Percentiles rank a stretch among this genome's conserved stretches.
Evolutionary conservation across 2,113 vertebrate genomes (phyloP).

Genomic region (Xiphophorus couchianus): DNA sequence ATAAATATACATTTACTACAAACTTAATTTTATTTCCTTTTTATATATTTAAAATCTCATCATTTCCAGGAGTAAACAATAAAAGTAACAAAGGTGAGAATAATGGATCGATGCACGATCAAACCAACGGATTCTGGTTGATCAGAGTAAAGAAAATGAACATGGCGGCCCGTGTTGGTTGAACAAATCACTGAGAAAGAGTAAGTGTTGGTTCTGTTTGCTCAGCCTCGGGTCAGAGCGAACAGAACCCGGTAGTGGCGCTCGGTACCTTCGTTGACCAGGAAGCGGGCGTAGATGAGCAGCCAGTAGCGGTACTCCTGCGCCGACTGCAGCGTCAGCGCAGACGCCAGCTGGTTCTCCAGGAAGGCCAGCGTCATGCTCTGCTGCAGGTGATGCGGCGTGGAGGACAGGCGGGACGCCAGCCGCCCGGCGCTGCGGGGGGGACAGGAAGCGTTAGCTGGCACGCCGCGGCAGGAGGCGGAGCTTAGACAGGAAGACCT

Average conservation of each 20-base stretch:
- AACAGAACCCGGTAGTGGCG: too few relatives aligned
- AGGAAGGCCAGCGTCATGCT: constrained; percentile 93
- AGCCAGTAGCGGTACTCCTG: constrained; percentile 96
- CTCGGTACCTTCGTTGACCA: constrained; percentile 93
- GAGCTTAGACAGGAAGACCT: constrained; percentile 39
- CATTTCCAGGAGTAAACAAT: too few relatives aligned
- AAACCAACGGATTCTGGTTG: too few relatives aligned
- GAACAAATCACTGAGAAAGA: too few relatives aligned
- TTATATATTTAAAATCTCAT: too few relatives aligned
- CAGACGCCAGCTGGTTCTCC: constrained; percentile 93
- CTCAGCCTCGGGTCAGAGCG: background rate
- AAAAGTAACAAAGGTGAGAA: too few relatives aligned
- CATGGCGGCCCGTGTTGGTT: too few relatives aligned
- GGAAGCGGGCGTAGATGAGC: constrained; percentile 95
- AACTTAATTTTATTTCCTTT: too few relatives aligned
- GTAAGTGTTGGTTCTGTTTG: background rate
- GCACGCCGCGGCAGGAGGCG: background rate
- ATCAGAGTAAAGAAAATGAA: too few relatives aligned
- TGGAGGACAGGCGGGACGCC: constrained; percentile 91
- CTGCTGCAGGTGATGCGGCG: constrained; percentile 93
- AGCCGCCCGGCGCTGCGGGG: constrained; percentile 82
- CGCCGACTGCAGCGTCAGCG: constrained; percentile 88
- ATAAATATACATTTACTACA: too few relatives aligned
- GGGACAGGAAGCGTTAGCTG: background rate
- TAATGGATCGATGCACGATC: too few relatives aligned